A percentile compares a stretch with the other conserved stretches of the same genome.
These are phyloP conservation scores for Frankliniella intonsa DNA, from an alignment of 2,888 invertebrate species.

Conservation along the genomic window DNA sequence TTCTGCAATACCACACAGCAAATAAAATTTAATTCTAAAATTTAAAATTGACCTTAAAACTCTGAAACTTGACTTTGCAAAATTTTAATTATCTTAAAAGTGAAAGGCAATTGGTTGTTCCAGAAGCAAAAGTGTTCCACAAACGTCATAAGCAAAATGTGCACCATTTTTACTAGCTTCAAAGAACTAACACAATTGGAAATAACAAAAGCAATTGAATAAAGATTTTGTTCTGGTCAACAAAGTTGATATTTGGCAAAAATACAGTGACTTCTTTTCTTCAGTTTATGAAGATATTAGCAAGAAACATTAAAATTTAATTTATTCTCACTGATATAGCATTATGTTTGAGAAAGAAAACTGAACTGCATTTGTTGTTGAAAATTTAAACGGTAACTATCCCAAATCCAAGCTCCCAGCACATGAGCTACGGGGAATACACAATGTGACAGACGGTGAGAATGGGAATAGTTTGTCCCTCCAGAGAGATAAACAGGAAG, in stretches of 20 bases:
- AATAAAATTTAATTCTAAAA: too few relatives aligned
- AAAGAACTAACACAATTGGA: not conserved
- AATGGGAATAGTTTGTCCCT: not conserved
- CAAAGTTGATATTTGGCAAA: too few relatives aligned
- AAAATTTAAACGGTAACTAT: not conserved
- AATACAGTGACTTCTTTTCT: too few relatives aligned
- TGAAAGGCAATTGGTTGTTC: constrained; percentile 27
- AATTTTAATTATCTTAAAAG: not conserved
- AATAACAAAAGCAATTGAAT: not conserved
- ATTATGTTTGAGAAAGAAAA: too few relatives aligned
- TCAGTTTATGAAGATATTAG: not conserved
- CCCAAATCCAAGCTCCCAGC: not conserved
- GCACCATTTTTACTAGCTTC: not conserved
- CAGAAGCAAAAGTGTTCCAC: not conserved
- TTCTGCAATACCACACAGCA: not conserved
- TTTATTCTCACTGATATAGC: too few relatives aligned
- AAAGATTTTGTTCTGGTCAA: too few relatives aligned
- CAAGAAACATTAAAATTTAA: not conserved
- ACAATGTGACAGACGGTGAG: not conserved
- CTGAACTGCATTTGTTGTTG: not conserved
- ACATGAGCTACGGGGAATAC: not conserved
- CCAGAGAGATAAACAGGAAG: constrained; percentile 1
- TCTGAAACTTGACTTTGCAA: too few relatives aligned
- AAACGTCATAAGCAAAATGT: constrained; percentile 15
- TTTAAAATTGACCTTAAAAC: too few relatives aligned